phyloP scores from a whole-genome alignment of 2,113 vertebrate genomes.

The Hyperopisus bebe region DNA sequence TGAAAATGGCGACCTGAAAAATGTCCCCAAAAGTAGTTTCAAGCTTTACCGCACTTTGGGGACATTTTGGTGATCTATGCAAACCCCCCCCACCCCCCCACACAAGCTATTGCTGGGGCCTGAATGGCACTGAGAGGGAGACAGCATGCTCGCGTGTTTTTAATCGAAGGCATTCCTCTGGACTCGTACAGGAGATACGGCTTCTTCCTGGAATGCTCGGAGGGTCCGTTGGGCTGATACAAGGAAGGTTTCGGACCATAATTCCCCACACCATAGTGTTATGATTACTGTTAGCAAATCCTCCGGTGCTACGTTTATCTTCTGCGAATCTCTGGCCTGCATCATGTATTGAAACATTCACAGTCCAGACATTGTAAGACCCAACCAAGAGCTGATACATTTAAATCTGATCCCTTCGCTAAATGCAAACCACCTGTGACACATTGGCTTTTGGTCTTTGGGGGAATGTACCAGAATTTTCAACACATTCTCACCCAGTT shows the following conservation, averaged over 20 bases:
- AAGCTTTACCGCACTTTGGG: background rate
- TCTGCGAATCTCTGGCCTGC: background rate
- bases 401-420: background rate
- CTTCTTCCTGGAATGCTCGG: background rate
- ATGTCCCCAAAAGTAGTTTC: background rate
- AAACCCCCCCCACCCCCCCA: background rate
- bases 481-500: background rate
- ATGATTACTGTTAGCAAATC: background rate
- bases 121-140: background rate
- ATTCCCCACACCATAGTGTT: background rate
- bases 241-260: slow-evolving; percentile 13
- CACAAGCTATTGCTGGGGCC: background rate
- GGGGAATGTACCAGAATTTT: background rate
- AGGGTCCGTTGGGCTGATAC: slow-evolving; percentile 32
- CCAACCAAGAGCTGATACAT: background rate
- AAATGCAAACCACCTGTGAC: background rate
- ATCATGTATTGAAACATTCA: background rate
- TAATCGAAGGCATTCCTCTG: background rate
- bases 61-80: slow-evolving; percentile 7
- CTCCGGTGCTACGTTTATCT: background rate
- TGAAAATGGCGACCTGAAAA: no score
- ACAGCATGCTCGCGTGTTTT: background rate
- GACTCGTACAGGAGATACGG: background rate
- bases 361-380: background rate
- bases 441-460: background rate